Base-by-base conservation (phyloP, 2,797 vertebrate species). In the Champsocephalus gunnari region DNA sequence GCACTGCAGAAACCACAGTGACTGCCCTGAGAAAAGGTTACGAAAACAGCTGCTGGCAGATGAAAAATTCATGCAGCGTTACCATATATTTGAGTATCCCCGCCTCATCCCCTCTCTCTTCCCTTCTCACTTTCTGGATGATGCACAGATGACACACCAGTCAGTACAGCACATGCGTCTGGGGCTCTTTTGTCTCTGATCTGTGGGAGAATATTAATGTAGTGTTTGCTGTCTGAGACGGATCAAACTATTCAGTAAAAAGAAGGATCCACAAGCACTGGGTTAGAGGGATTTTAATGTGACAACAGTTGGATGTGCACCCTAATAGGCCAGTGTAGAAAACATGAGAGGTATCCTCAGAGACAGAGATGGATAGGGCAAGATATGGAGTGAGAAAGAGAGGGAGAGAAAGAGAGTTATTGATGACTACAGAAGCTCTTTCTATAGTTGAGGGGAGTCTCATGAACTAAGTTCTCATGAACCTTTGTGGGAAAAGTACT, bases 41-140 rank as follows among this genome's bases (percentile, higher is more conserved):
- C 58, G 75, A 87, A 90, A 91, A 91, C 89, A 93, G 88, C 89
- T 89, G 90, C 88, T 84, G 81, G 84, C 72, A 51, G 86, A 92
- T 92, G 76, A 93, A 93, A 92, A 83, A 94, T 91, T 80, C 66
- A 93, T 92, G 68, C 75, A 56, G 81, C 45, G 73, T 89, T 90
- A 77, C 78, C 74, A 80, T 86, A 86, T 83, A 81, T 92, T 89
- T 84, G 82, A 89, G 87, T 79, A 77, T 79, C 80, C 83, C 81
- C 65, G 41, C 82, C 83, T 86, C 71, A 68, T 61, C 62, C 41
- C 45, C 41, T 80, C 55, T 59, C 34, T 72, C 50, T 63, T 12
- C 38, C 62, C 38, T 2, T 67, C 44, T 66, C 50, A 63, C 74
- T 87, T 80, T 86, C 77, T 83, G 79, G 76, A 86, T 77, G 86